phyloP scores from a whole-genome alignment of 2,113 vertebrate species.

The Pteruthius melanotis region DNA sequence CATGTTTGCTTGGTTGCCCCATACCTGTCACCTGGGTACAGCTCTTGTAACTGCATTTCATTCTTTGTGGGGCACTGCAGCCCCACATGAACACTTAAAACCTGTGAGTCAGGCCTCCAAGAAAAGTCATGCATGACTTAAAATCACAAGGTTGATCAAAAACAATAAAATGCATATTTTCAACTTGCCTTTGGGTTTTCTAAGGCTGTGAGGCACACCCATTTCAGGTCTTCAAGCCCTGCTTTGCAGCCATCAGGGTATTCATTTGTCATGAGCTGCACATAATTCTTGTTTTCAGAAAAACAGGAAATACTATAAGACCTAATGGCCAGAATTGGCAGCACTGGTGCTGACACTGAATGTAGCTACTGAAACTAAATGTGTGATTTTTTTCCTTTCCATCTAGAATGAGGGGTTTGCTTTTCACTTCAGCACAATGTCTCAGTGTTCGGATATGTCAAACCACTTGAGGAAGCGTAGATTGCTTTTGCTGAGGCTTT shows the following conservation, averaged over 20 bases:
- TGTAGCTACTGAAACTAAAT: not conserved
- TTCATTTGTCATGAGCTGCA: not conserved
- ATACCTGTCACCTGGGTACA: not conserved
- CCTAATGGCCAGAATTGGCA: not conserved
- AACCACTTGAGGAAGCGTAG: not conserved
- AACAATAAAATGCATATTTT: slow-evolving; percentile 18
- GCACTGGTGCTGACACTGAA: not conserved
- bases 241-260: not conserved
- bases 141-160: slow-evolving; percentile 44
- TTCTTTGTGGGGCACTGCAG: not conserved
- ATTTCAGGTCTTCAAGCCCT: not conserved
- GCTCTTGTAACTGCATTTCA: not conserved
- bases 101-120: slow-evolving; percentile 15
- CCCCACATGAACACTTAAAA: not conserved
- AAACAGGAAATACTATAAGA: not conserved
- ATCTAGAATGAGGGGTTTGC: not conserved
- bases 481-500: not conserved
- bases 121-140: slow-evolving; percentile 23
- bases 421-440: not conserved
- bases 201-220: not conserved
- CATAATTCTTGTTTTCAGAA: not conserved
- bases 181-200: slow-evolving; percentile 13
- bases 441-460: not conserved
- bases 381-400: not conserved
- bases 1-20: not conserved